Evolutionary conservation across 2,888 invertebrate genomes (phyloP).

Genomic region (Bellardia bayeri): DNA sequence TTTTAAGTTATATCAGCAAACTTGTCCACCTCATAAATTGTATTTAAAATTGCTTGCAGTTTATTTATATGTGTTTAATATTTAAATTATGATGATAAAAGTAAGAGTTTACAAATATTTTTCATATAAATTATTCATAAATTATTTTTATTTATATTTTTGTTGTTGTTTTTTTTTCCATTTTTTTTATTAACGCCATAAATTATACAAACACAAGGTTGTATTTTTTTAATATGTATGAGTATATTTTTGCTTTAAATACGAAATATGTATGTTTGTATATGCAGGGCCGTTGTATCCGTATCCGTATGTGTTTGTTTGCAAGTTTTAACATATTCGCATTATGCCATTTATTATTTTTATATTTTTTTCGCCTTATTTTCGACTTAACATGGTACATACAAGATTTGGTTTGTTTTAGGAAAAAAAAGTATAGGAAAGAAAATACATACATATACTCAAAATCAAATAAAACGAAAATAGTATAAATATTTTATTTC

Average conservation of each 20-base stretch:
- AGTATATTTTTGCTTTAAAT: not conserved
- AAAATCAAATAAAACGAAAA: conserved; percentile 21
- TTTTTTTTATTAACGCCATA: conserved; percentile 65
- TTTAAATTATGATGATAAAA: conserved; percentile 19
- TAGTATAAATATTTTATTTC: conserved; percentile 54
- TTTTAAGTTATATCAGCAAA: too few relatives aligned
- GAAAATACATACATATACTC: not conserved
- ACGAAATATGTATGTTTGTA: conserved; percentile 34
- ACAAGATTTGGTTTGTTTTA: conserved; percentile 18
- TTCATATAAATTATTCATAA: conserved; percentile 52
- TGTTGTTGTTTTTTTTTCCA: conserved; percentile 19
- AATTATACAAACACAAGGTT: conserved; percentile 63
- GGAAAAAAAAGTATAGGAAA: not conserved
- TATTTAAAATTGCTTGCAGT: not conserved
- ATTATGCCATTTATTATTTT: conserved; percentile 51
- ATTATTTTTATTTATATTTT: conserved; percentile 34
- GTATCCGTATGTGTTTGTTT: not conserved
- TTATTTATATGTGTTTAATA: not conserved
- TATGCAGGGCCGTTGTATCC: not conserved
- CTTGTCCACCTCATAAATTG: too few relatives aligned
- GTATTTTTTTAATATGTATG: conserved; percentile 8
- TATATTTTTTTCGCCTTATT: conserved; percentile 29
- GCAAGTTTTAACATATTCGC: conserved; percentile 33
- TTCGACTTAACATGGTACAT: conserved; percentile 25
- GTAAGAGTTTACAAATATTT: conserved; percentile 41